phyloP scores from a whole-genome alignment of 2,797 vertebrate species.

The Orestias chungarensis region DNA sequence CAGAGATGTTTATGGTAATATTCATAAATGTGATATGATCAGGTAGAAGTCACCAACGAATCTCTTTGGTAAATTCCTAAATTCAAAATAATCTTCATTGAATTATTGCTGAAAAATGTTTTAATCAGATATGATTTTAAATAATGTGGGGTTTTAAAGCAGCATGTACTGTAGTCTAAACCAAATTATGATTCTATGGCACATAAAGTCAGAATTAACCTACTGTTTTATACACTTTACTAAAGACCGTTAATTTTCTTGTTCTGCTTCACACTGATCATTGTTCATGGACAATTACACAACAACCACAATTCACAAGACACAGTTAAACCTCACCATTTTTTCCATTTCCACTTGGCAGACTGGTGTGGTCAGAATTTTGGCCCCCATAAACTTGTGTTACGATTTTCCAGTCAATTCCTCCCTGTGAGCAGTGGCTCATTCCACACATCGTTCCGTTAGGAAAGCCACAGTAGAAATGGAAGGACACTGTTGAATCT shows the following conservation, averaged over 20 bases:
- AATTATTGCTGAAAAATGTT: too few species aligned
- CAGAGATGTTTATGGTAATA: neutral
- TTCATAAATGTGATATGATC: too few species aligned
- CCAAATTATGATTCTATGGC: too few species aligned
- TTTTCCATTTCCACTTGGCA: slow-evolving; percentile 10
- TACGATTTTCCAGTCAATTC: slow-evolving; percentile 33
- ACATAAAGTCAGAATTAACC: too few species aligned
- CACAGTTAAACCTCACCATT: slow-evolving; percentile 12
- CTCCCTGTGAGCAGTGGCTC: slow-evolving; percentile 22
- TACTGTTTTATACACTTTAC: too few species aligned
- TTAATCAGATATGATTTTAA: too few species aligned
- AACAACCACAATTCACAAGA: neutral
- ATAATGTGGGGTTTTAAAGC: too few species aligned
- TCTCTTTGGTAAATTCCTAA: too few species aligned
- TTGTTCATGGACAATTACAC: too few species aligned
- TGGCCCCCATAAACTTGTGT: slow-evolving; percentile 13
- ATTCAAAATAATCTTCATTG: too few species aligned
- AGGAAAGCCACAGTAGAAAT: slow-evolving; percentile 52
- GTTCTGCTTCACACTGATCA: neutral
- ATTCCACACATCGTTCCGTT: slow-evolving; percentile 34
- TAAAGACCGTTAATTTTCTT: too few species aligned
- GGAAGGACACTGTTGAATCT: slow-evolving; percentile 39
- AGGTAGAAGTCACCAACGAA: neutral
- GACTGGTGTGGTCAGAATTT: slow-evolving; percentile 50
- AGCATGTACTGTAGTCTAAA: too few species aligned